phyloP scores from a whole-genome alignment of 2,797 vertebrate genomes.

The Knipowitschia caucasica region DNA sequence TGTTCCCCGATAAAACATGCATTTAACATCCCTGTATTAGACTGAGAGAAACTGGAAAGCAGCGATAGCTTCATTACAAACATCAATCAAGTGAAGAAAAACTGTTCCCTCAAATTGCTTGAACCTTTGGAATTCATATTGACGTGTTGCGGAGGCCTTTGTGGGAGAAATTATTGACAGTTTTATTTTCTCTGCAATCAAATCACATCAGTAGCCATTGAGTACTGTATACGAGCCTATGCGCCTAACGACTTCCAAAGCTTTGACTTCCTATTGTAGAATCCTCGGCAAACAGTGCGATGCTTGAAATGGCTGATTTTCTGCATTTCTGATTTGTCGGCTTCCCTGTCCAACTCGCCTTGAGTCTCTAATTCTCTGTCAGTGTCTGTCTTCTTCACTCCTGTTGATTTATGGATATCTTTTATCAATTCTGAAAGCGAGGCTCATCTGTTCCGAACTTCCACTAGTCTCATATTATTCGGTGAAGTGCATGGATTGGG shows the following conservation, averaged over 20 bases:
- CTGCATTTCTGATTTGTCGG: slow-evolving; percentile 15
- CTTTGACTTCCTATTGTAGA: neutral
- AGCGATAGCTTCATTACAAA: neutral
- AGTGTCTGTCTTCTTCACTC: slow-evolving; percentile 3
- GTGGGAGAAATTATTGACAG: neutral
- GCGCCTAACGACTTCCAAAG: neutral
- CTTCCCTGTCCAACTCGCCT: slow-evolving; percentile 17
- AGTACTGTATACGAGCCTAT: neutral
- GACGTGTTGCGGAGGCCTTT: neutral
- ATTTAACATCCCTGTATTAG: too few species aligned
- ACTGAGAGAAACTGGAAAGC: neutral
- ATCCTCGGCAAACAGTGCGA: slow-evolving; percentile 14
- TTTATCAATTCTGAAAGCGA: slow-evolving; percentile 64
- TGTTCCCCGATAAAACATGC: too few species aligned
- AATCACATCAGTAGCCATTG: neutral
- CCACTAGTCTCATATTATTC: slow-evolving; percentile 38
- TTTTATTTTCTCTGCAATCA: neutral
- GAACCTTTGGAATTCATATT: neutral
- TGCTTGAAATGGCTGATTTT: slow-evolving; percentile 16
- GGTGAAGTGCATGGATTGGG: slow-evolving; percentile 23
- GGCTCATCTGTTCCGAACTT: slow-evolving; percentile 57
- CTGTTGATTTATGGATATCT: slow-evolving; percentile 61
- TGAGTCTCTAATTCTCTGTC: slow-evolving; percentile 15
- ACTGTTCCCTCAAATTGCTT: neutral
- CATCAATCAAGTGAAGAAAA: neutral